phyloP scores from a whole-genome alignment of 2,113 vertebrate species.

The Hippocampus guttulatus region DNA sequence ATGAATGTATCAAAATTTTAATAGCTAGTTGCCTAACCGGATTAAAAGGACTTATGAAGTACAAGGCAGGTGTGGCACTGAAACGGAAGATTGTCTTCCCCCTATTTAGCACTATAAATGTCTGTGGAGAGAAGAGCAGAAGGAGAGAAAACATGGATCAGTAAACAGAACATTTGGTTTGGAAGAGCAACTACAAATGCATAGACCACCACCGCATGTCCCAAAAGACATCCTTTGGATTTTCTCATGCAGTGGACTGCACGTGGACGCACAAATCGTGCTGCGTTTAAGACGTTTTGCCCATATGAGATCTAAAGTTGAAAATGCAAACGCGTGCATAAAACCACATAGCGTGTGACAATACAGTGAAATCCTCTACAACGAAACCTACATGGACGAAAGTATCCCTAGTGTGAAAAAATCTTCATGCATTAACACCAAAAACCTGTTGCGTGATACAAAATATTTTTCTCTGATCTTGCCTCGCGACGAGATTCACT shows the following conservation, averaged over 20 bases:
- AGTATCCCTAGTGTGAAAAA: too few relatives aligned
- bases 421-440: too few relatives aligned
- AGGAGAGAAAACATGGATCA: constrained; percentile 10
- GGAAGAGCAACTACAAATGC: not conserved
- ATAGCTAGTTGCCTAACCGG: constrained; percentile 96
- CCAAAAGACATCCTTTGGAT: not conserved
- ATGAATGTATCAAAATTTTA: constrained; percentile 99
- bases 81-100: constrained; percentile 99
- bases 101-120: constrained; percentile 99
- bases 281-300: not conserved
- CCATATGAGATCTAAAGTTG: not conserved
- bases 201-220: not conserved
- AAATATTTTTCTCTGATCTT: too few relatives aligned
- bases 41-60: constrained; percentile 99
- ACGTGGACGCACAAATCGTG: not conserved
- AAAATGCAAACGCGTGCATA: not conserved
- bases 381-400: too few relatives aligned
- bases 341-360: not conserved
- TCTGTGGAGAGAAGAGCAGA: constrained; percentile 81
- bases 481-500: too few relatives aligned
- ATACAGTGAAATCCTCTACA: not conserved
- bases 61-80: constrained; percentile 98
- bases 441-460: too few relatives aligned
- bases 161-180: not conserved
- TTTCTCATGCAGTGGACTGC: not conserved